phyloP scores from a whole-genome alignment of 2,113 vertebrate species.

The Leucosticte australis region DNA sequence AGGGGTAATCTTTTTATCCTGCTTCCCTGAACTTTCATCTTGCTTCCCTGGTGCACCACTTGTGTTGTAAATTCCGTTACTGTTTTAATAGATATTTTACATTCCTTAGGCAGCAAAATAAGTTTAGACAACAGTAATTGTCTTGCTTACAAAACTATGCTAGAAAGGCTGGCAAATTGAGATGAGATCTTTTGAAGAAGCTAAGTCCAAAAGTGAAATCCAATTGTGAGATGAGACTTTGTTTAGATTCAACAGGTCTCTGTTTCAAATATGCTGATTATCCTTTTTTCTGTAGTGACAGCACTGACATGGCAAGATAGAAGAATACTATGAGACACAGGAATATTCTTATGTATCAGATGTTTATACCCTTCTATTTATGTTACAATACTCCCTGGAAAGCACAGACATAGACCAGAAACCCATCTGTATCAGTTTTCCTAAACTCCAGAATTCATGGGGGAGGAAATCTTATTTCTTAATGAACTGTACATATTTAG shows the following conservation, averaged over 20 bases:
- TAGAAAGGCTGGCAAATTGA: neutral
- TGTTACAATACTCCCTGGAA: neutral
- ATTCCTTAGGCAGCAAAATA: conserved; percentile 13
- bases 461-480: neutral
- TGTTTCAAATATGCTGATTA: neutral
- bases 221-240: neutral
- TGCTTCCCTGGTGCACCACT: neutral
- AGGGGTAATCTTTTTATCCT: neutral
- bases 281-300: neutral
- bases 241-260: neutral
- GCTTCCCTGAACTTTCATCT: conserved; percentile 41
- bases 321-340: neutral
- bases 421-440: neutral
- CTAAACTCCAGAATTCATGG: neutral
- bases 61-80: neutral
- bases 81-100: neutral
- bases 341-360: neutral
- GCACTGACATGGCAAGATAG: neutral
- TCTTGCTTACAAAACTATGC: neutral
- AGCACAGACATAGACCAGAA: neutral
- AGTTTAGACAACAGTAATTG: neutral
- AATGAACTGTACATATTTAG: neutral
- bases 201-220: neutral
- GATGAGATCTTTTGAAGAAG: neutral
- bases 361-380: conserved; percentile 18